Percentiles rank a stretch among this genome's conserved stretches.
Evolutionary conservation across 2,113 vertebrate species (phyloP).

Genomic region (Leuciscus idus): DNA sequence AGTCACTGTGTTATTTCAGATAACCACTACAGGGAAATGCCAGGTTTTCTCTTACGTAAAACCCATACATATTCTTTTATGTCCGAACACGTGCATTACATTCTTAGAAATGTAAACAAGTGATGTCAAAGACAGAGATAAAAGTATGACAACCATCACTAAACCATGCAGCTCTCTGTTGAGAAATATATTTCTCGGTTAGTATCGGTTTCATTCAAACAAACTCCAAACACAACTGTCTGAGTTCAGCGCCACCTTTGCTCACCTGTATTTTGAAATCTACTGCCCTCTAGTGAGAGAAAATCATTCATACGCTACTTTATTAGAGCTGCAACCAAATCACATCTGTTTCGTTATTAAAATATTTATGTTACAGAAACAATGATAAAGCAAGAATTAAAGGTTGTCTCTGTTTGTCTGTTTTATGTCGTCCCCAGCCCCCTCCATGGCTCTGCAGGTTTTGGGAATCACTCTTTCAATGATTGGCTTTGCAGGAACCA

Average conservation of each 20-base stretch:
- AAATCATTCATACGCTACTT: background rate
- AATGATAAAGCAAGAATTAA: too few relatives aligned
- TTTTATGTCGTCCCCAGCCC: slow-evolving; percentile 20
- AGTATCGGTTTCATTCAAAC: background rate
- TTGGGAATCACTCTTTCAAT: slow-evolving; percentile 79
- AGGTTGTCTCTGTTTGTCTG: background rate
- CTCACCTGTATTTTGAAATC: background rate
- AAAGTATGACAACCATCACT: background rate
- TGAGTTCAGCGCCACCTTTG: background rate
- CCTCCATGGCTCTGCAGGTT: slow-evolving; percentile 77
- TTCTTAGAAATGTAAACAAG: slow-evolving; percentile 5
- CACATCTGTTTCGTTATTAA: background rate
- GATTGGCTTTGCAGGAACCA: slow-evolving; percentile 79
- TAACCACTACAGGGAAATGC: background rate
- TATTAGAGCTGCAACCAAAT: background rate
- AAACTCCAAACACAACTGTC: background rate
- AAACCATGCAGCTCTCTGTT: background rate
- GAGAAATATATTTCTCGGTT: background rate
- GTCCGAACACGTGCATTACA: background rate
- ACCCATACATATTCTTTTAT: background rate
- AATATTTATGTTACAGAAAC: too few relatives aligned
- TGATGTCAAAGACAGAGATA: background rate
- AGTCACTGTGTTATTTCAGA: background rate
- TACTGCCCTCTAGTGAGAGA: slow-evolving; percentile 53
- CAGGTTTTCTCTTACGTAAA: background rate